Conservation (phyloP, 1,140 invertebrate genomes). For the Manduca sexta region DNA sequence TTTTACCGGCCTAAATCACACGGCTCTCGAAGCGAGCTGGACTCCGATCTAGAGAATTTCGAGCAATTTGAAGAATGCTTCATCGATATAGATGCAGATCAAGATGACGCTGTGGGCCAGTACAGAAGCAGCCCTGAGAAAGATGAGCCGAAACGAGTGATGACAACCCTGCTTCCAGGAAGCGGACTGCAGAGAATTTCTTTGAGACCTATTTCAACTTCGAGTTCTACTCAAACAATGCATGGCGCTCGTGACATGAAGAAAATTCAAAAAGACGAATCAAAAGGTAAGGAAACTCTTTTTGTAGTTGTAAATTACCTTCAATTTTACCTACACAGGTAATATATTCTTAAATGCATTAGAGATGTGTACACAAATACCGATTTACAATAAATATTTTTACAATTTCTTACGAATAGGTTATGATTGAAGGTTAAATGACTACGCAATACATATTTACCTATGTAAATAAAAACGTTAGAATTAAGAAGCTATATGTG, state of each 20-base stretch:
- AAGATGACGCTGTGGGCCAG: constrained; percentile 37
- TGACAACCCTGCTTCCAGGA: constrained; percentile 48
- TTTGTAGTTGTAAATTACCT: too few relatives aligned
- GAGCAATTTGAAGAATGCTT: constrained; percentile 62
- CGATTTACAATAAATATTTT: not conserved
- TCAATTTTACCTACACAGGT: too few relatives aligned
- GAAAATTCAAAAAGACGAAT: constrained; percentile 39
- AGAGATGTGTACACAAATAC: too few relatives aligned
- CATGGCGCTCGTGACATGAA: constrained; percentile 28
- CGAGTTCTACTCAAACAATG: constrained; percentile 31
- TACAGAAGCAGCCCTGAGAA: constrained; percentile 40
- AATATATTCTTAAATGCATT: too few relatives aligned
- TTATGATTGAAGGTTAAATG: constrained; percentile 8
- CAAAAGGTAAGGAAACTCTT: constrained; percentile 27
- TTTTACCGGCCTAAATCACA: constrained; percentile 44
- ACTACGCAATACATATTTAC: constrained; percentile 20
- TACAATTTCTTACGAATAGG: not conserved
- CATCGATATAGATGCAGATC: constrained; percentile 58
- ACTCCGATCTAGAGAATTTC: constrained; percentile 61
- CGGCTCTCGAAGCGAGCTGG: constrained; percentile 49
- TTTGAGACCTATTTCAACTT: constrained; percentile 42
- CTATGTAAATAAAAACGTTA: constrained; percentile 19
- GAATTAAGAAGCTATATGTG: constrained; percentile 3
- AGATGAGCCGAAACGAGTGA: constrained; percentile 49
- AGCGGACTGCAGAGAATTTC: constrained; percentile 54